These are phyloP conservation scores for Dipodomys stephensi DNA, from an alignment of 2,113 vertebrate species.

Conservation along the genomic window DNA sequence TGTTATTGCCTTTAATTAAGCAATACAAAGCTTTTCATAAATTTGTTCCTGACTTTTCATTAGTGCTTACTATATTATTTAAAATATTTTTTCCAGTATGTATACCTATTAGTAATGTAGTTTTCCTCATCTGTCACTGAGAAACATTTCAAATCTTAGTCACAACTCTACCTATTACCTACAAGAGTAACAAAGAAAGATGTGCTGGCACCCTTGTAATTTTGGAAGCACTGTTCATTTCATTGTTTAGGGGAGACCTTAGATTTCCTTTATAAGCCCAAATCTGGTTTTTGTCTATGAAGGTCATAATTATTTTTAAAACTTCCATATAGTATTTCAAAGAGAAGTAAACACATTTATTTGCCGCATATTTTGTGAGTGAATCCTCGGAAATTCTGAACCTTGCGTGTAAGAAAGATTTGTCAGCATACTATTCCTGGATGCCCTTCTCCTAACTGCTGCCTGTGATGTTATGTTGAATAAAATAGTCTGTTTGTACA, in stretches of 20 bases:
- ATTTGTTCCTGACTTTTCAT: not conserved
- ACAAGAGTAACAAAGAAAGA: not conserved
- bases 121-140: not conserved
- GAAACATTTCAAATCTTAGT: not conserved
- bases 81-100: not conserved
- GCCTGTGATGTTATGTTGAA: not conserved
- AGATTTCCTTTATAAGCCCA: not conserved
- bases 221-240: not conserved
- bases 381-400: not conserved
- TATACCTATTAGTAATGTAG: not conserved
- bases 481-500: not conserved
- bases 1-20: conserved; percentile 5
- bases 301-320: conserved; percentile 13
- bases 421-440: not conserved
- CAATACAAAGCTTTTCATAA: not conserved
- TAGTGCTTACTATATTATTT: not conserved
- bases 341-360: not conserved
- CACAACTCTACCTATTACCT: not conserved
- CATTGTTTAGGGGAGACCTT: conserved; percentile 1
- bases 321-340: not conserved
- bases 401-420: not conserved
- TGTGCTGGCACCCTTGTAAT: not conserved
- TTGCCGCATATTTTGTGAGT: not conserved
- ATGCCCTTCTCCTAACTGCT: not conserved
- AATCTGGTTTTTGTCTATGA: too few relatives aligned